phyloP scores from a whole-genome alignment of 2,888 invertebrate genomes.

The Cryptosula pallasiana region DNA sequence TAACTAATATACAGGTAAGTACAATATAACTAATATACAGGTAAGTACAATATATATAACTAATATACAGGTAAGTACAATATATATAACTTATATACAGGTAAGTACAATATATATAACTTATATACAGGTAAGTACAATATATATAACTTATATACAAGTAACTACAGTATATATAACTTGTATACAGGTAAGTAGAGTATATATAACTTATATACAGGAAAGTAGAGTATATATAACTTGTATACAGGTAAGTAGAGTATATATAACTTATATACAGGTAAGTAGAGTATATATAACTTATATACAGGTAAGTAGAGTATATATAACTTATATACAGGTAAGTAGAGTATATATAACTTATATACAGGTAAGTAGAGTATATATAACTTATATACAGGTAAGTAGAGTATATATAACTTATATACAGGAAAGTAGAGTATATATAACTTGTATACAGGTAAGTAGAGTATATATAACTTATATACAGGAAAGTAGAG shows the following conservation, averaged over 20 bases:
- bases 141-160: slow-evolving; percentile 60
- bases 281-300: not conserved
- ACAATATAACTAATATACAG: not conserved
- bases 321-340: no score
- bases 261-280: slow-evolving; percentile 60
- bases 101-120: no score
- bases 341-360: slow-evolving; percentile 66
- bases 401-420: slow-evolving; percentile 59
- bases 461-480: slow-evolving; percentile 64
- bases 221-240: no score
- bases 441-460: not conserved
- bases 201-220: slow-evolving; percentile 66
- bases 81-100: not conserved
- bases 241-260: slow-evolving; percentile 32
- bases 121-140: slow-evolving; percentile 32
- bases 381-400: not conserved
- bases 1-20: slow-evolving; percentile 63
- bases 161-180: not conserved
- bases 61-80: slow-evolving; percentile 44
- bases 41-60: slow-evolving; percentile 59
- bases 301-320: not conserved
- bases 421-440: slow-evolving; percentile 43
- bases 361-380: slow-evolving; percentile 62
- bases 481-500: slow-evolving; percentile 62
- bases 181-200: slow-evolving; percentile 50